Evolutionary conservation across 2,888 invertebrate species (phyloP).

Genomic region (Labia minor): DNA sequence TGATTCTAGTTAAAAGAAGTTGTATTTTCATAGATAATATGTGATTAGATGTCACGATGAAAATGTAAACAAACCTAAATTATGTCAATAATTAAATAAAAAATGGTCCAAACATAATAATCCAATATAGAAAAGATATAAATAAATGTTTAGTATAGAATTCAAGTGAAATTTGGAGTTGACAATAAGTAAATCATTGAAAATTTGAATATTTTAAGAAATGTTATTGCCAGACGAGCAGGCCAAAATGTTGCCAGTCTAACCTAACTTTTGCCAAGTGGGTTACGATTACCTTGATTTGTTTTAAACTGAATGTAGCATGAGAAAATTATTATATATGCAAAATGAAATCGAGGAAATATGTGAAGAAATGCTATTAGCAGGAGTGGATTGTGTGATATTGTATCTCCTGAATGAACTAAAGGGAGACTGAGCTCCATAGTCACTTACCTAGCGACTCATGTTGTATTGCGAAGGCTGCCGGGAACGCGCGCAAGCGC

Average conservation of each 20-base stretch:
- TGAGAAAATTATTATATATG: conserved; percentile 21
- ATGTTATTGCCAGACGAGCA: not conserved
- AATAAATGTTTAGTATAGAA: not conserved
- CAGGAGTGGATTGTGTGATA: conserved; percentile 24
- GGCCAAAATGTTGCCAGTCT: not conserved
- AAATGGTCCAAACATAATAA: not conserved
- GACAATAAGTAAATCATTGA: not conserved
- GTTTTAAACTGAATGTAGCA: conserved; percentile 24
- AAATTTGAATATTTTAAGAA: not conserved
- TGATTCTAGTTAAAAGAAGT: no score
- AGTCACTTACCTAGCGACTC: conserved; percentile 30
- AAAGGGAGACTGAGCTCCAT: conserved; percentile 29
- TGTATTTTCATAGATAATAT: not conserved
- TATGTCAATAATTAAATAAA: not conserved
- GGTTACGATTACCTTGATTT: conserved; percentile 24
- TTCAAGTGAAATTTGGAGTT: not conserved
- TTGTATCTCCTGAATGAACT: conserved; percentile 28
- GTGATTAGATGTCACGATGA: not conserved
- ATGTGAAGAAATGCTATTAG: conserved; percentile 20
- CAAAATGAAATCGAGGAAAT: conserved; percentile 21
- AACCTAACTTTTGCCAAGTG: not conserved
- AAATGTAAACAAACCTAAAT: not conserved
- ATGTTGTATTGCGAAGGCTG: conserved; percentile 29
- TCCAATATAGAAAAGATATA: not conserved
- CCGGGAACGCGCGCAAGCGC: conserved; percentile 24